These are phyloP conservation scores for Megastigmus dorsalis DNA, from an alignment of 2,888 invertebrate genomes.

Conservation along the genomic window DNA sequence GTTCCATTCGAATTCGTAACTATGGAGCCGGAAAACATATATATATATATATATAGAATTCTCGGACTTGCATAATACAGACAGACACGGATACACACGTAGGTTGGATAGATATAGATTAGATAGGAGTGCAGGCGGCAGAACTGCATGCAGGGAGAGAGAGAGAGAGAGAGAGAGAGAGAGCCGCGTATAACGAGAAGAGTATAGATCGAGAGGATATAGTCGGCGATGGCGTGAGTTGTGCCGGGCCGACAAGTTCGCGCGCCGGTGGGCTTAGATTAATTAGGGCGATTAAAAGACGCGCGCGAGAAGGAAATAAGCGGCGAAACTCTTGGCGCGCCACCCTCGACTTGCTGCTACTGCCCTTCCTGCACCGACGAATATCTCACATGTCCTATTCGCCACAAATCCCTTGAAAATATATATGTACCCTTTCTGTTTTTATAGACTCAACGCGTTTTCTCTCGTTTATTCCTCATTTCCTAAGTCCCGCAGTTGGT, in stretches of 20 bases:
- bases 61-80: too few species aligned
- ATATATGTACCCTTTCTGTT: too few species aligned
- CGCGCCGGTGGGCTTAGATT: conserved; percentile 39
- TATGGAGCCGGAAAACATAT: not conserved
- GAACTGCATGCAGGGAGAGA: not conserved
- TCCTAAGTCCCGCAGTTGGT: too few species aligned
- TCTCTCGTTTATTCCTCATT: too few species aligned
- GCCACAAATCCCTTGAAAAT: too few species aligned
- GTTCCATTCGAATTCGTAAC: not conserved
- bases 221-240: conserved; percentile 30
- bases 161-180: conserved; percentile 27
- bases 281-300: conserved; percentile 36
- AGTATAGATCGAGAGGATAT: not conserved
- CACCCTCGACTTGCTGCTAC: conserved; percentile 6
- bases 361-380: too few species aligned
- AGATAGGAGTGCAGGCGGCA: too few species aligned
- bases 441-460: too few species aligned
- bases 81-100: not conserved
- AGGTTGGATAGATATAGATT: not conserved
- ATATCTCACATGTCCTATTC: too few species aligned
- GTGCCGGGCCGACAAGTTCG: conserved; percentile 31
- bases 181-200: too few species aligned
- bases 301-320: conserved; percentile 33
- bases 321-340: conserved; percentile 30
- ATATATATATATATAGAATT: too few species aligned